Evolutionary conservation across 2,113 vertebrate genomes (phyloP), one percentile per base, ranked within the genome.

Genomic region (Apodemus sylvaticus): DNA sequence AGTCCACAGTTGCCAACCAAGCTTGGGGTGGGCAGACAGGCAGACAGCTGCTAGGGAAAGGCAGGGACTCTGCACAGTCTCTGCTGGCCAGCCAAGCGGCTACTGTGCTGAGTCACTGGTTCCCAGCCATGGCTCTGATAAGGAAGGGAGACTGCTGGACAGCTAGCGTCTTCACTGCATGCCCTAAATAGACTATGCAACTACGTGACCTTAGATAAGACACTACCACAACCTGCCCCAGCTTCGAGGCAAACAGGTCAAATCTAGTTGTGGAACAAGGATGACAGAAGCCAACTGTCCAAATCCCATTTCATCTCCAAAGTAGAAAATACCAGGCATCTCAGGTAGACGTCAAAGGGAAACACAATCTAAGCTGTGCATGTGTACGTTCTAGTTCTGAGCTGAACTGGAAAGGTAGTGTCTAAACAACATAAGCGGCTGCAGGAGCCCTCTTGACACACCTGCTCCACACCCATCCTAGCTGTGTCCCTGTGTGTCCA

Each of bases 121-220:
- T 96, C 70, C 58, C 34, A 66, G 82, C n/a, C 74, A 42, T 3
- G 36, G 70, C 66, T 53, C 86, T 26, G 82, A 95, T 91, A 96
- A 96, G 77, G n/a, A 76, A 78, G 62, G 34, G 76, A 78, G 55
- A 74, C 62, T 89, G 53, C 66, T 42, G 58, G 68, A 93, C 62
- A 76, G 83, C 48, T 42, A 51, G 91, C 53, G 62, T 97, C 93
- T 96, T 94, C 87, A 89, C 60, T 74, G 90, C 7, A n/a, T 31
- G 64, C 42, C 24, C 51, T 31, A 78, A 93, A 91, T 34, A 6
- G 68, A 48, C 55, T 31, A 53, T 14, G 55, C 6, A 68, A 48
- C 53, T 31, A 45, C 9, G 34, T 82, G 91, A 87, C 76, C 78
- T 97, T 34, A 93, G 93, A 86, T 90, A 91, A 97, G 83, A 91